These are phyloP conservation scores for Gambelia wislizenii DNA, from an alignment of 2,797 vertebrate genomes.

Conservation along the genomic window DNA sequence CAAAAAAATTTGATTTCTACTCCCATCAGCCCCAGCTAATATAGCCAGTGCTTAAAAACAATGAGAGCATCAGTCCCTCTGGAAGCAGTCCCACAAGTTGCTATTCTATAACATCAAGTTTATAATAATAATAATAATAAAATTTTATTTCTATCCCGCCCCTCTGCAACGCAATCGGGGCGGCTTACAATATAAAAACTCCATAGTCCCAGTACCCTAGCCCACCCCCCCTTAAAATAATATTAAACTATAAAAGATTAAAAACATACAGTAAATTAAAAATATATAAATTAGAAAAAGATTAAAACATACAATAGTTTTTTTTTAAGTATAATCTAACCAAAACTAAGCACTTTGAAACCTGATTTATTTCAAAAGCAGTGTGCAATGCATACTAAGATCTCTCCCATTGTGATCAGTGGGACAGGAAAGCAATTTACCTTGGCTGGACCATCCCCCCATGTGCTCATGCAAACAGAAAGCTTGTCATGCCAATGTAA, in stretches of 20 bases:
- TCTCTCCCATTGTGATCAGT: not conserved
- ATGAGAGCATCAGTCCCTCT: not conserved
- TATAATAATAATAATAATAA: too few species aligned
- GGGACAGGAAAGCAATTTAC: not conserved
- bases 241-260: too few species aligned
- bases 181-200: too few species aligned
- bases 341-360: not conserved
- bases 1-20: too few species aligned
- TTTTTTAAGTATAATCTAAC: not conserved
- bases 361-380: not conserved
- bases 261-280: too few species aligned
- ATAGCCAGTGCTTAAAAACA: not conserved
- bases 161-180: too few species aligned
- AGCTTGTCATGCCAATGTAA: not conserved
- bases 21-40: not conserved
- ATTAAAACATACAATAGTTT: too few species aligned
- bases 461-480: slow-evolving; percentile 23
- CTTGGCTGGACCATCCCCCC: not conserved
- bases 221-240: too few species aligned
- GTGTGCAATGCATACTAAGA: not conserved
- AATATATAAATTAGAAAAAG: too few species aligned
- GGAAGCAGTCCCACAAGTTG: not conserved
- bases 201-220: too few species aligned
- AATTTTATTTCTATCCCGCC: too few species aligned
- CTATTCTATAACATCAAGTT: not conserved